These are phyloP conservation scores for Drosophila chauvacae DNA, from an alignment of 1,140 invertebrate species.

Conservation along the genomic window DNA sequence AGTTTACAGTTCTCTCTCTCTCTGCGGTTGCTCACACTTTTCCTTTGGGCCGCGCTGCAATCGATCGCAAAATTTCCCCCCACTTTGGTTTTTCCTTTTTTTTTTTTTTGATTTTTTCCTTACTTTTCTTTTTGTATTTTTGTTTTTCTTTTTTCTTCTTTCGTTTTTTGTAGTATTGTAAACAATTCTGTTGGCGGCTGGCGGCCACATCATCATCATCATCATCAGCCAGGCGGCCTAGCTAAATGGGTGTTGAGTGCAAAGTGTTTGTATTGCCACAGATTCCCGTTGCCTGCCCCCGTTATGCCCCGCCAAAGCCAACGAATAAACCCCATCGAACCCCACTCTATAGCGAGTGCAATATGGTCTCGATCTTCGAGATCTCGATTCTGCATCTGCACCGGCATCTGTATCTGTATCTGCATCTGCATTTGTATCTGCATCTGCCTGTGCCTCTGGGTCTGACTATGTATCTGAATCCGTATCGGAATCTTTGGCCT, in stretches of 20 bases:
- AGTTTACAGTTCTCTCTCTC: conserved; percentile 70
- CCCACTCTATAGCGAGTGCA: conserved; percentile 42
- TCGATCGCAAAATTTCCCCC: conserved; percentile 73
- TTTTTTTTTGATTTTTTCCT: neutral
- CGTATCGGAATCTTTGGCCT: conserved; percentile 53
- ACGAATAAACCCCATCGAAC: conserved; percentile 7
- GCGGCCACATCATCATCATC: conserved; percentile 62
- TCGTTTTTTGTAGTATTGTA: conserved; percentile 56
- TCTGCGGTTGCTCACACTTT: conserved; percentile 72
- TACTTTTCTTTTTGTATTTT: conserved; percentile 31
- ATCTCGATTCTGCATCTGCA: conserved; percentile 35
- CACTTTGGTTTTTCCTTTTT: conserved; percentile 29
- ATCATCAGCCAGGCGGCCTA: conserved; percentile 46
- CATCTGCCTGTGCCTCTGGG: conserved; percentile 2
- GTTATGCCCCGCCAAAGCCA: neutral
- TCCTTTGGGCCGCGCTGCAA: conserved; percentile 57
- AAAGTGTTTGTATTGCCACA: conserved; percentile 76
- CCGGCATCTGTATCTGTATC: conserved; percentile 30
- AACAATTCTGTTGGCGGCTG: conserved; percentile 74
- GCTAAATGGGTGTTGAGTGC: conserved; percentile 81
- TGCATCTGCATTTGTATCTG: conserved; percentile 13
- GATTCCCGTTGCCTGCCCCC: conserved; percentile 9
- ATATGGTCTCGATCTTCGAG: conserved; percentile 52
- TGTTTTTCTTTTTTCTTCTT: conserved; percentile 23
- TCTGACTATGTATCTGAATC: conserved; percentile 34